Percentiles rank a stretch among this genome's conserved stretches.
phyloP scores from a whole-genome alignment of 2,113 vertebrate genomes.

The Desmodus rotundus region DNA sequence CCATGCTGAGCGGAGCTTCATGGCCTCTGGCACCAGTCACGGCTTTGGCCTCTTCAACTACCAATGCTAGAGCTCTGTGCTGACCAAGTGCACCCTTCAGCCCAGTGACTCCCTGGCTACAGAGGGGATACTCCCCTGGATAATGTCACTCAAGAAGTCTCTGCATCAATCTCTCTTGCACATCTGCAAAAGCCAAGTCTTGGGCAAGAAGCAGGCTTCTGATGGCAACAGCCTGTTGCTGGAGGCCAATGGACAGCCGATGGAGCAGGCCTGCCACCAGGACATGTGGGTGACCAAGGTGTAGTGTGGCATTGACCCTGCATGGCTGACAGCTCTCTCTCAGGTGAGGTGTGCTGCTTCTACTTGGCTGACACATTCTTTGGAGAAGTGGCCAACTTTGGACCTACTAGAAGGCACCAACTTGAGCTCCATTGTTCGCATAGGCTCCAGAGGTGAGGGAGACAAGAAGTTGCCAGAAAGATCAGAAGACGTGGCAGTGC shows the following conservation, averaged over 20 bases:
- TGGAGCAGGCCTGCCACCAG: slow-evolving; percentile 81
- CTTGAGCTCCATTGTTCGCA: slow-evolving; percentile 88
- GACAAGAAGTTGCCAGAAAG: slow-evolving; percentile 80
- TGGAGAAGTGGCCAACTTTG: slow-evolving; percentile 87
- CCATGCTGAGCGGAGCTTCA: slow-evolving; percentile 91
- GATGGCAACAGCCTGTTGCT: slow-evolving; percentile 90
- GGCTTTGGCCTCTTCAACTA: slow-evolving; percentile 93
- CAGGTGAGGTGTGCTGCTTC: slow-evolving; percentile 89
- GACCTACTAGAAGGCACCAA: slow-evolving; percentile 92
- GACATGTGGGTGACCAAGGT: slow-evolving; percentile 87
- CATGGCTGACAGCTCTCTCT: slow-evolving; percentile 90
- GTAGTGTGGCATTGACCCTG: slow-evolving; percentile 91
- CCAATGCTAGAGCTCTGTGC: slow-evolving; percentile 86
- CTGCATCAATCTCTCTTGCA: slow-evolving; percentile 90
- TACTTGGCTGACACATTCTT: slow-evolving; percentile 92
- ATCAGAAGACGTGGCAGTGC: slow-evolving; percentile 83
- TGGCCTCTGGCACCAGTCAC: slow-evolving; percentile 92
- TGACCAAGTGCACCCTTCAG: slow-evolving; percentile 91
- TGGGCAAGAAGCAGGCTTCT: slow-evolving; percentile 86
- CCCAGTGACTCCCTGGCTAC: slow-evolving; percentile 91
- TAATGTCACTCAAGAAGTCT: slow-evolving; percentile 93
- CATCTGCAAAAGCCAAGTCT: slow-evolving; percentile 92
- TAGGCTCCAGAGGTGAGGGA: slow-evolving; percentile 85
- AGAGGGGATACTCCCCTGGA: slow-evolving; percentile 89
- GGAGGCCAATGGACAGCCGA: slow-evolving; percentile 89